These are phyloP conservation scores for Thecocarcelia acutangulata DNA, from an alignment of 2,888 invertebrate genomes.

Conservation along the genomic window DNA sequence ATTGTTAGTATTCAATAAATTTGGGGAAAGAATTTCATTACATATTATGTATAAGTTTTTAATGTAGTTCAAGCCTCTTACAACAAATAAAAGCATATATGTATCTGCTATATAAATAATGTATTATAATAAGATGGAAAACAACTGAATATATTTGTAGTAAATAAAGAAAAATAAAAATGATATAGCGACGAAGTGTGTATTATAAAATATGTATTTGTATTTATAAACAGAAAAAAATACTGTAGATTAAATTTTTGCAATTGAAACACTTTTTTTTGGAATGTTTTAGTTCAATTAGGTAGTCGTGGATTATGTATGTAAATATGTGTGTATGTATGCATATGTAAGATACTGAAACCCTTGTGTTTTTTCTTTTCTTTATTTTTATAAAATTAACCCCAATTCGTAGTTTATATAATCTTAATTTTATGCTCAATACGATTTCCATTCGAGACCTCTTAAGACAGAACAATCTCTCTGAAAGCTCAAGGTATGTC, in stretches of 20 bases:
- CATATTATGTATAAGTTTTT: conserved; percentile 5
- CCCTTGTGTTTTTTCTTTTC: conserved; percentile 38
- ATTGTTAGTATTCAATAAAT: background rate
- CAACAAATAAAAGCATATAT: conserved; percentile 53
- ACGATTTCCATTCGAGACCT: conserved; percentile 23
- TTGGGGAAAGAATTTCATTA: conserved; percentile 33
- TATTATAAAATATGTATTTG: conserved; percentile 20
- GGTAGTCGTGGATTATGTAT: conserved; percentile 49
- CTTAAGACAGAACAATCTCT: conserved; percentile 40
- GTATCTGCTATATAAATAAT: conserved; percentile 36
- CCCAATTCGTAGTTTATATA: conserved; percentile 43
- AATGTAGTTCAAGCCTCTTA: conserved; percentile 58
- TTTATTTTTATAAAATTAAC: conserved; percentile 34
- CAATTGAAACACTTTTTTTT: conserved; percentile 56
- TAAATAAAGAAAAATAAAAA: conserved; percentile 30
- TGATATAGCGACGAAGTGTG: conserved; percentile 8
- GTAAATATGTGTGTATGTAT: conserved; percentile 59
- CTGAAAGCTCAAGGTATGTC: conserved; percentile 38
- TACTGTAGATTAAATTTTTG: conserved; percentile 53
- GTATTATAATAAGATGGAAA: conserved; percentile 23
- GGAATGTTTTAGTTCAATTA: conserved; percentile 61
- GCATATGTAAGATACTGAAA: conserved; percentile 67
- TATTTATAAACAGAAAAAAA: conserved; percentile 35
- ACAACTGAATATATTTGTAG: conserved; percentile 7
- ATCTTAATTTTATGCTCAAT: conserved; percentile 15